A percentile compares a stretch with the other conserved stretches of the same genome.
Conservation (phyloP, 2,797 vertebrate species). For the Anableps anableps region DNA sequence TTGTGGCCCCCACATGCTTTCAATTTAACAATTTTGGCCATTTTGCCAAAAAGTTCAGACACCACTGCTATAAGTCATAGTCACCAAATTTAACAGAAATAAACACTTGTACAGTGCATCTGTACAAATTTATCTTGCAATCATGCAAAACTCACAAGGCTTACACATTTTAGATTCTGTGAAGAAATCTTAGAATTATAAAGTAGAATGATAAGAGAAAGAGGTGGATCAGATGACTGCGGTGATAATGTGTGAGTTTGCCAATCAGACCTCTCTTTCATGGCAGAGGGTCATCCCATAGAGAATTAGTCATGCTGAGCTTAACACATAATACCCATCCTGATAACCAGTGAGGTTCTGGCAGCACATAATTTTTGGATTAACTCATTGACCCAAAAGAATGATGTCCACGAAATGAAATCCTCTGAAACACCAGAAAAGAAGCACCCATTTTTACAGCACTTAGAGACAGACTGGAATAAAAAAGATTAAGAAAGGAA, state of each 20-base stretch:
- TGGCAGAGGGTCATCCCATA: constrained; percentile 68
- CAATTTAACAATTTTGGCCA: no score
- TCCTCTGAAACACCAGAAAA: constrained; percentile 65
- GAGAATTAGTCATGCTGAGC: constrained; percentile 77
- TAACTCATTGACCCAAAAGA: constrained; percentile 84
- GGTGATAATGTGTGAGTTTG: constrained; percentile 78
- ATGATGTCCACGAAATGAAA: constrained; percentile 74
- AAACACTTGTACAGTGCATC: neutral
- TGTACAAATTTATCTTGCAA: neutral
- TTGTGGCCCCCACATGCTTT: no score
- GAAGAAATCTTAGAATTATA: constrained; percentile 41
- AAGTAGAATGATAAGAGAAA: constrained; percentile 48
- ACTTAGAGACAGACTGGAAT: constrained; percentile 27
- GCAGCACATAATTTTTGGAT: constrained; percentile 83
- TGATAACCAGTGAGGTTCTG: constrained; percentile 79
- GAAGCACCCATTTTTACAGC: constrained; percentile 67
- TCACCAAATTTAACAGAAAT: neutral
- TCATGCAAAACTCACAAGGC: neutral
- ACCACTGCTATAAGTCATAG: neutral
- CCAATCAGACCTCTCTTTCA: constrained; percentile 71
- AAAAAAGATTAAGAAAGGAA: neutral
- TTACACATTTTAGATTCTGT: neutral
- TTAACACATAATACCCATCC: constrained; percentile 79
- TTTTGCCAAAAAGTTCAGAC: no score
- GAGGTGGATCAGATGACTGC: constrained; percentile 67